Conservation (phyloP, 2,113 vertebrate genomes). For the Muntiacus muntjak region DNA sequence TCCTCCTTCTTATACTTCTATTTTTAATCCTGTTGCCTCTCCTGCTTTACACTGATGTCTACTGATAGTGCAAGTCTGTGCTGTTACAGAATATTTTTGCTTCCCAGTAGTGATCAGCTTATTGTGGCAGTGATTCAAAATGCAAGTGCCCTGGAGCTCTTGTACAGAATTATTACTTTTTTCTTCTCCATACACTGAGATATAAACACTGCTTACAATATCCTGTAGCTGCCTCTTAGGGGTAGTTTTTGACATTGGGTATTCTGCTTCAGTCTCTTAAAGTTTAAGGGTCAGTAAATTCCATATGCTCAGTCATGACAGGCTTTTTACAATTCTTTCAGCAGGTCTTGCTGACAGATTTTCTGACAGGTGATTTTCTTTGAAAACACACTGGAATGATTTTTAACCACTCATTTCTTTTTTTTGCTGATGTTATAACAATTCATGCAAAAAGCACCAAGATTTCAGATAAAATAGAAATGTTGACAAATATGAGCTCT, state of each 20-base stretch:
- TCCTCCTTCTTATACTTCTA: slow-evolving; percentile 52
- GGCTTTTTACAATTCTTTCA: slow-evolving; percentile 25
- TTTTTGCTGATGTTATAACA: neutral
- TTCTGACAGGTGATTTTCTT: slow-evolving; percentile 50
- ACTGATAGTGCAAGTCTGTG: slow-evolving; percentile 75
- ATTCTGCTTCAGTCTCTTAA: slow-evolving; percentile 25
- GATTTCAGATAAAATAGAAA: neutral
- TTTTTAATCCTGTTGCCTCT: slow-evolving; percentile 74
- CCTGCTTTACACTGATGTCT: slow-evolving; percentile 73
- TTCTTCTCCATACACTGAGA: slow-evolving; percentile 45
- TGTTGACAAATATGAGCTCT: neutral
- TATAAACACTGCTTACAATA: slow-evolving; percentile 71
- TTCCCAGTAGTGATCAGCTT: slow-evolving; percentile 70
- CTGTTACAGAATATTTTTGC: slow-evolving; percentile 70
- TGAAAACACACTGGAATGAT: slow-evolving; percentile 24
- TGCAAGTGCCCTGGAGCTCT: slow-evolving; percentile 74
- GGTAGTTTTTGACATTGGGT: slow-evolving; percentile 52
- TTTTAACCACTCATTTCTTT: slow-evolving; percentile 9
- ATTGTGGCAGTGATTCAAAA: slow-evolving; percentile 78
- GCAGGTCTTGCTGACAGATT: slow-evolving; percentile 40
- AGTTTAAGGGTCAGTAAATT: slow-evolving; percentile 71
- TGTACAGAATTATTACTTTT: slow-evolving; percentile 69
- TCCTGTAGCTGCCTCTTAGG: slow-evolving; percentile 55
- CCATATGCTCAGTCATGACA: slow-evolving; percentile 42
- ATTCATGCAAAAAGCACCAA: neutral